Evolutionary conservation across 2,113 vertebrate species (phyloP), one percentile per base, ranked within the genome.

Genomic region (Mandrillus leucophaeus): DNA sequence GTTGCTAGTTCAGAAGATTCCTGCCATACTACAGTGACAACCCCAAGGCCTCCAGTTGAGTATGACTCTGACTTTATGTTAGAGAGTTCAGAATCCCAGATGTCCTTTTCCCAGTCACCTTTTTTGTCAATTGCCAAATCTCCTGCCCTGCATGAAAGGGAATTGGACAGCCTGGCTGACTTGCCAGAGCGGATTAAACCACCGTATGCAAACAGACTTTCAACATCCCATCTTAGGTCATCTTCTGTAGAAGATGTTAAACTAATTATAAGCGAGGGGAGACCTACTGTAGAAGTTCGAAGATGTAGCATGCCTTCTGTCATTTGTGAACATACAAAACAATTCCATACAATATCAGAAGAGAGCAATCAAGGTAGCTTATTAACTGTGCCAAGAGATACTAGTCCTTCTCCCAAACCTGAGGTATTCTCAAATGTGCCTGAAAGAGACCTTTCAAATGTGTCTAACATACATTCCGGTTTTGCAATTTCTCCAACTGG

Each of bases 1-100:
- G 99, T 99, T 72, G 99, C 99, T 1, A 99, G 99, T 97, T 99
- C 99, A 23, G 99, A 99, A 97, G 99, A 99, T 96, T 99, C 99
- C 13, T 99, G 99, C 96, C 99, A 99, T 93, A 99, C 99, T 0
- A 98, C 99, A 1, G 98, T 99, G 20, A 99, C 99, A 66, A 99
- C 99, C 0, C 99, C 99, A 82, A 99, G 99, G 97, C 99, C 99
- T 73, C 78, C 96, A 52, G 76, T 82, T 0, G 99, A 99, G 8
- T 99, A 99, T 50, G 99, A 99, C 96, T 99, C 99, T 0, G 99
- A 99, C 96, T 98, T 99, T 78, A 98, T 99, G 96, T 98, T 99
- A 90, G 99, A 99, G 97, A 98, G 99, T 75, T 99, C 99, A 0
- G 99, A 99, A 98, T 99, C 99, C 32, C 99, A 99, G 73, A 99